phyloP scores from a whole-genome alignment of 2,797 vertebrate genomes.

The Emydoidea blandingii region DNA sequence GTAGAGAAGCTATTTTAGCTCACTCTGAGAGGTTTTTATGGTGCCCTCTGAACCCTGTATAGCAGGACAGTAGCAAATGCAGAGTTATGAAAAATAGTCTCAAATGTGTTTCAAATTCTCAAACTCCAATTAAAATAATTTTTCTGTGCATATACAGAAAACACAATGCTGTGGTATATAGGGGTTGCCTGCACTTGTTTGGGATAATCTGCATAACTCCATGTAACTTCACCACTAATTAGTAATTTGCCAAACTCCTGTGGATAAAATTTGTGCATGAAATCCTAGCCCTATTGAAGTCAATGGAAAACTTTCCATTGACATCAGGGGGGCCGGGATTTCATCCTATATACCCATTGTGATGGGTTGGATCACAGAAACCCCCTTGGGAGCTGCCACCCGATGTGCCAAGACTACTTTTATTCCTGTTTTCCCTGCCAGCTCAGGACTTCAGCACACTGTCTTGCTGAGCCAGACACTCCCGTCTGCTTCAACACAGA shows the following conservation, averaged over 20 bases:
- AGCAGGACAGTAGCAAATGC: background rate
- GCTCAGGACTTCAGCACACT: too few species aligned
- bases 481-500: too few species aligned
- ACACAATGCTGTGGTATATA: background rate
- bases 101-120: background rate
- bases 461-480: too few species aligned
- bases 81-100: background rate
- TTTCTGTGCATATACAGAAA: background rate
- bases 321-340: fast-evolving
- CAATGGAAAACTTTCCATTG: background rate
- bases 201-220: background rate
- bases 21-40: background rate
- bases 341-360: background rate
- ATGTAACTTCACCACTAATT: background rate
- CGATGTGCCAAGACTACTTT: too few species aligned
- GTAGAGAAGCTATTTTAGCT: background rate
- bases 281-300: background rate
- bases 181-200: background rate
- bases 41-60: background rate
- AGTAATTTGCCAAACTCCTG: background rate
- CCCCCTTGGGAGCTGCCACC: too few species aligned
- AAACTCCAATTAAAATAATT: background rate
- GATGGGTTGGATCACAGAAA: too few species aligned
- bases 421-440: too few species aligned
- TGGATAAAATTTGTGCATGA: background rate